Percentiles rank a stretch among this genome's conserved stretches.
phyloP scores from a whole-genome alignment of 2,797 vertebrate genomes.

The Hozukius guyotensis region DNA sequence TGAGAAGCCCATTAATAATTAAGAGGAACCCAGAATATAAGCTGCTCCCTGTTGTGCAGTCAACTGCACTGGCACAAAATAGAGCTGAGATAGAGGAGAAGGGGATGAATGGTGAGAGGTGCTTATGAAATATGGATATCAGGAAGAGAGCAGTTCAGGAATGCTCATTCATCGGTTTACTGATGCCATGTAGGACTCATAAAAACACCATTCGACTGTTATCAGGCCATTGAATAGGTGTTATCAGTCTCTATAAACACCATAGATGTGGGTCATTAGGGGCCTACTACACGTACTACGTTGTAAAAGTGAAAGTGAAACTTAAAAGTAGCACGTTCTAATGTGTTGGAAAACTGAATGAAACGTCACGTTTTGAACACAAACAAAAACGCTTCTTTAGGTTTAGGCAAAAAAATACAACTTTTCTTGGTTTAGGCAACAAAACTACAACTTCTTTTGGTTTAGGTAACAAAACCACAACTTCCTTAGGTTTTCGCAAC shows the following conservation, averaged over 20 bases:
- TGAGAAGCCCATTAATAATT: constrained; percentile 75
- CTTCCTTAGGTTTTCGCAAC: no score
- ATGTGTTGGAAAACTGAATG: background rate
- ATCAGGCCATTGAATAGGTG: background rate
- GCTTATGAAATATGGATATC: constrained; percentile 81
- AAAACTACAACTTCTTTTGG: no score
- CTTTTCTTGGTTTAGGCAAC: no score
- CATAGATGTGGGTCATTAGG: background rate
- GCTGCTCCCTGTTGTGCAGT: constrained; percentile 77
- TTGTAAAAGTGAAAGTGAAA: background rate
- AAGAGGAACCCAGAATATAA: constrained; percentile 73
- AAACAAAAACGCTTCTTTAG: background rate
- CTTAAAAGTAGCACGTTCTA: background rate
- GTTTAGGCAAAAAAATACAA: no score
- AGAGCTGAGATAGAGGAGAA: constrained; percentile 50
- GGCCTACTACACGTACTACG: background rate
- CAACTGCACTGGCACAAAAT: constrained; percentile 69
- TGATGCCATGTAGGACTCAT: constrained; percentile 28
- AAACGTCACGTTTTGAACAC: background rate
- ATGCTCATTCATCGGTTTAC: constrained; percentile 59
- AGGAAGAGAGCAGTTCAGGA: constrained; percentile 56
- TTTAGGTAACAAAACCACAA: no score
- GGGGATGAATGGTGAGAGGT: constrained; percentile 64
- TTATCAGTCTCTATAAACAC: background rate
- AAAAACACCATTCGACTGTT: background rate